Percentiles rank a stretch among this genome's conserved stretches.
These are phyloP conservation scores for Aix galericulata DNA, from an alignment of 2,113 vertebrate species.

Conservation along the genomic window DNA sequence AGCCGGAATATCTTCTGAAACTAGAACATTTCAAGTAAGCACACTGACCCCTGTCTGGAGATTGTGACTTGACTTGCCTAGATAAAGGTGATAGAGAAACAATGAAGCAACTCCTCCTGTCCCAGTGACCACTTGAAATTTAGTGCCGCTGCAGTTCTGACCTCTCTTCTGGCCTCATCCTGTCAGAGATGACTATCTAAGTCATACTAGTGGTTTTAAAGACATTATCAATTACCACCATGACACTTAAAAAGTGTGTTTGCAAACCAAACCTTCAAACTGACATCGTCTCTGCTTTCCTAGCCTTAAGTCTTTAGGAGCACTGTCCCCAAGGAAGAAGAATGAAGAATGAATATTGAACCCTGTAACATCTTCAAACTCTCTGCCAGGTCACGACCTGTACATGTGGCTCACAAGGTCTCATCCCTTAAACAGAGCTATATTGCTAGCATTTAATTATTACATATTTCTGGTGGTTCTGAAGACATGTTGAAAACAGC, in stretches of 20 bases:
- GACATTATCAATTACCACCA: background rate
- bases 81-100: background rate
- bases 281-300: background rate
- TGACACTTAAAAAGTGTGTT: background rate
- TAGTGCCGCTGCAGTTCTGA: background rate
- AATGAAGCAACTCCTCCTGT: background rate
- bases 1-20: background rate
- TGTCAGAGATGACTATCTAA: background rate
- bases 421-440: background rate
- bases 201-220: background rate
- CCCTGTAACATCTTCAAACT: background rate
- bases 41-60: background rate
- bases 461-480: background rate
- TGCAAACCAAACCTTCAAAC: background rate
- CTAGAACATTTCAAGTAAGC: background rate
- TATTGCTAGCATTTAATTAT: background rate
- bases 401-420: background rate
- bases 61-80: background rate
- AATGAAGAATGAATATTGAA: background rate
- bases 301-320: background rate
- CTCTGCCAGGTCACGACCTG: background rate
- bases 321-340: background rate
- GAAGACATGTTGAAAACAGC: background rate
- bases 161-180: background rate
- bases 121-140: background rate